A percentile compares a stretch with the other conserved stretches of the same genome.
phyloP scores from a whole-genome alignment of 2,113 vertebrate genomes.

The Tauraco erythrolophus region DNA sequence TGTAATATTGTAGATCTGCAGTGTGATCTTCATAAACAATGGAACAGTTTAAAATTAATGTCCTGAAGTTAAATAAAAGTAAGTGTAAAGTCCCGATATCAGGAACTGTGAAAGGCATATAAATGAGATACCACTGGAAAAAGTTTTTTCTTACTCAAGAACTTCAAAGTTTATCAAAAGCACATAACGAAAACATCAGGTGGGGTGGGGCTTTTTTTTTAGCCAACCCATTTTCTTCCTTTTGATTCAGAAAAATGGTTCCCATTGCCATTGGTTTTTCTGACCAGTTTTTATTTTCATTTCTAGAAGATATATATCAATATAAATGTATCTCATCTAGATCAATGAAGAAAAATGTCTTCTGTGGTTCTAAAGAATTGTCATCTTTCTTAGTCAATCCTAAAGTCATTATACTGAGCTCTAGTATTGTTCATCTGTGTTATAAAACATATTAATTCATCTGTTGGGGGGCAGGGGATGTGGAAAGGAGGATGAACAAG shows the following conservation, averaged over 20 bases:
- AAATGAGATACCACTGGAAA: not conserved
- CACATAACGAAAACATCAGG: not conserved
- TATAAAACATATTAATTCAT: not conserved
- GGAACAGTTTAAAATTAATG: not conserved
- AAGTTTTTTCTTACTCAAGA: not conserved
- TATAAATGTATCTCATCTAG: not conserved
- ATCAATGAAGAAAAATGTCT: not conserved
- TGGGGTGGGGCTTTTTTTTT: not conserved
- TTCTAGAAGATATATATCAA: not conserved
- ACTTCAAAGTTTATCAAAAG: not conserved
- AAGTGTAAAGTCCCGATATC: not conserved
- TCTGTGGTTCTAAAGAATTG: not conserved
- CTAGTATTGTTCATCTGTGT: not conserved
- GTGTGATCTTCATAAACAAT: not conserved
- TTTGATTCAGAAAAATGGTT: not conserved
- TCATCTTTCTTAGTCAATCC: not conserved
- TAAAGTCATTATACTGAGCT: not conserved
- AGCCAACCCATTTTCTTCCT: not conserved
- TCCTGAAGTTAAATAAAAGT: not conserved
- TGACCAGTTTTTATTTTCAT: not conserved
- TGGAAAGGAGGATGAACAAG: not conserved
- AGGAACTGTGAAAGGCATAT: not conserved
- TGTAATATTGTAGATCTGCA: not conserved
- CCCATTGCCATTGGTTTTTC: not conserved
- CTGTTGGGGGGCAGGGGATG: not conserved